Evolutionary conservation across 2,797 vertebrate species (phyloP).

Genomic region (Florisuga fusca): DNA sequence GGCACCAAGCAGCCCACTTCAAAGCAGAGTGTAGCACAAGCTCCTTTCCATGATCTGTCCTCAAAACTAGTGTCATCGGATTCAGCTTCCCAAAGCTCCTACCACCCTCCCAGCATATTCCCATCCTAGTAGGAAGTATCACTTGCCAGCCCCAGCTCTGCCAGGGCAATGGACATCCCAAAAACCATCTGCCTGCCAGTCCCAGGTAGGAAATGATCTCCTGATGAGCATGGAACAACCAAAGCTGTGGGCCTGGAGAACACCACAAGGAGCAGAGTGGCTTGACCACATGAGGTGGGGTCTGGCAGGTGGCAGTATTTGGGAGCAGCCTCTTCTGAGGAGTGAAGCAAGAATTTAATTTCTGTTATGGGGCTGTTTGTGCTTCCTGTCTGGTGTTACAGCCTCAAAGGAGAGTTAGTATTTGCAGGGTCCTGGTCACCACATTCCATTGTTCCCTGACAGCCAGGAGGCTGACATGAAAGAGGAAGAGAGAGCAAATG

Average conservation of each 20-base stretch:
- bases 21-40: background rate
- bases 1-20: background rate
- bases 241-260: rapidly evolving
- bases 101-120: rapidly evolving
- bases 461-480: background rate
- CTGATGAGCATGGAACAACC: background rate
- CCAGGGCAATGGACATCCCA: background rate
- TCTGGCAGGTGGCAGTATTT: background rate
- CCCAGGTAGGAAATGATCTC: rapidly evolving
- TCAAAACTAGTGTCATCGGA: background rate
- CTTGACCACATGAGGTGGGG: rapidly evolving
- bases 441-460: constrained; percentile 28
- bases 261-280: background rate
- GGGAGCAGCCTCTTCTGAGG: background rate
- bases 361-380: background rate
- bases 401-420: background rate
- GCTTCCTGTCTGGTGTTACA: background rate
- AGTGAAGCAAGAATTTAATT: background rate
- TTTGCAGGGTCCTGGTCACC: background rate
- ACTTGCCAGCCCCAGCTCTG: background rate
- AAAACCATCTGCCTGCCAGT: background rate
- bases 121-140: background rate
- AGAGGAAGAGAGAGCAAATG: constrained; percentile 11
- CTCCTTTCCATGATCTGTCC: background rate
- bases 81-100: background rate